Conservation (phyloP, 1,140 invertebrate genomes). For the Cydia splendana region DNA sequence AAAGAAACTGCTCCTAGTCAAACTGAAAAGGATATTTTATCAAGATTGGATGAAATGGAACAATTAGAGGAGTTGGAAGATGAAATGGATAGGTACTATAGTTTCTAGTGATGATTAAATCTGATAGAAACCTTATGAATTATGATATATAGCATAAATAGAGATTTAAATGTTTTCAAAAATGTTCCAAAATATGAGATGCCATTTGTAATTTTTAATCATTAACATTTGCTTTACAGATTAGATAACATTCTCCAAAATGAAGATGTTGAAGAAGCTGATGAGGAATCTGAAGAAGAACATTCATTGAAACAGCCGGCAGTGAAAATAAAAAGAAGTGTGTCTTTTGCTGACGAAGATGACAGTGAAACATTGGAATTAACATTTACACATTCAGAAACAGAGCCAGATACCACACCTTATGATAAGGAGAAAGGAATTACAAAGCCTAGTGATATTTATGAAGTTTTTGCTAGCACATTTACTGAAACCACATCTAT, state of each 20-base stretch:
- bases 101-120: constrained; percentile 11
- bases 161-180: too few relatives aligned
- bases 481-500: constrained; percentile 67
- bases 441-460: constrained; percentile 71
- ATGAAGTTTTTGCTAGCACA: constrained; percentile 55
- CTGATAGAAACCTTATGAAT: too few relatives aligned
- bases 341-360: constrained; percentile 71
- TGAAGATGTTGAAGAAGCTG: constrained; percentile 45
- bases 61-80: constrained; percentile 81
- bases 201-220: neutral
- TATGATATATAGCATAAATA: too few relatives aligned
- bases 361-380: constrained; percentile 64
- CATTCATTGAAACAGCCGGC: constrained; percentile 30
- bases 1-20: constrained; percentile 62
- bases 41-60: constrained; percentile 80
- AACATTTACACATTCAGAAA: constrained; percentile 64
- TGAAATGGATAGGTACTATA: constrained; percentile 73
- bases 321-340: constrained; percentile 52
- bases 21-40: constrained; percentile 76
- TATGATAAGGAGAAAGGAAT: constrained; percentile 60
- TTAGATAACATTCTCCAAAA: constrained; percentile 60
- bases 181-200: neutral
- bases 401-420: constrained; percentile 44
- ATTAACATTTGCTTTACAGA: constrained; percentile 49
- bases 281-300: constrained; percentile 40